Conservation (phyloP, 1,140 invertebrate genomes). For the Drosophila elegans region DNA sequence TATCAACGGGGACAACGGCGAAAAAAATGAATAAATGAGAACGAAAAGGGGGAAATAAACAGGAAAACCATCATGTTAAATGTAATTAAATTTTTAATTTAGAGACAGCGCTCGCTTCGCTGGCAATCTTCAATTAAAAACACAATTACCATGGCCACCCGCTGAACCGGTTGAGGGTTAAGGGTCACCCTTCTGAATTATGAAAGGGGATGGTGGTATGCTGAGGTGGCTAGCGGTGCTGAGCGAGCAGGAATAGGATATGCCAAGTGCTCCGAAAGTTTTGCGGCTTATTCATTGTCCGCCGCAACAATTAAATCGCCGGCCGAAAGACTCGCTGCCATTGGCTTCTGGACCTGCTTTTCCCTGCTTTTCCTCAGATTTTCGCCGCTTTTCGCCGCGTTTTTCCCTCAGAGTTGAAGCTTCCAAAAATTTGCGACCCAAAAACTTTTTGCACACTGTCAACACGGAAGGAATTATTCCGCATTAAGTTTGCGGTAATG, state of each 20-base stretch:
- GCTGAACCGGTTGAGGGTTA: slow-evolving; percentile 35
- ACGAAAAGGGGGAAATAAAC: slow-evolving; percentile 31
- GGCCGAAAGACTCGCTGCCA: slow-evolving; percentile 17
- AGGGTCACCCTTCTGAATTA: neutral
- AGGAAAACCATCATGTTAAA: slow-evolving; percentile 75
- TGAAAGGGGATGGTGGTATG: neutral
- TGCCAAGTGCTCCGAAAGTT: slow-evolving; percentile 76
- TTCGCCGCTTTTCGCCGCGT: neutral
- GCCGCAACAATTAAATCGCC: slow-evolving; percentile 67
- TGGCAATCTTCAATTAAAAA: slow-evolving; percentile 81
- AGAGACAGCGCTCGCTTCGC: slow-evolving; percentile 55
- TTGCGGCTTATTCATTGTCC: slow-evolving; percentile 80
- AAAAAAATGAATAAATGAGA: slow-evolving; percentile 21
- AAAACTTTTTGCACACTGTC: slow-evolving; percentile 80
- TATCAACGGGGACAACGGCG: slow-evolving; percentile 10
- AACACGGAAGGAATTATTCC: slow-evolving; percentile 82
- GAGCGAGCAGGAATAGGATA: slow-evolving; percentile 72
- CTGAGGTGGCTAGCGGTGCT: neutral
- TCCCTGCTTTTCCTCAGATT: neutral
- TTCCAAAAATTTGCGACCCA: slow-evolving; percentile 60
- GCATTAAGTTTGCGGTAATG: slow-evolving; percentile 81
- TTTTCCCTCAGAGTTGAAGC: neutral
- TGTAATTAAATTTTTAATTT: slow-evolving; percentile 84
- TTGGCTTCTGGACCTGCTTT: slow-evolving; percentile 13
- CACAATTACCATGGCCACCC: slow-evolving; percentile 70